Base-by-base conservation (phyloP, 2,888 invertebrate species). In the Cancer borealis region DNA sequence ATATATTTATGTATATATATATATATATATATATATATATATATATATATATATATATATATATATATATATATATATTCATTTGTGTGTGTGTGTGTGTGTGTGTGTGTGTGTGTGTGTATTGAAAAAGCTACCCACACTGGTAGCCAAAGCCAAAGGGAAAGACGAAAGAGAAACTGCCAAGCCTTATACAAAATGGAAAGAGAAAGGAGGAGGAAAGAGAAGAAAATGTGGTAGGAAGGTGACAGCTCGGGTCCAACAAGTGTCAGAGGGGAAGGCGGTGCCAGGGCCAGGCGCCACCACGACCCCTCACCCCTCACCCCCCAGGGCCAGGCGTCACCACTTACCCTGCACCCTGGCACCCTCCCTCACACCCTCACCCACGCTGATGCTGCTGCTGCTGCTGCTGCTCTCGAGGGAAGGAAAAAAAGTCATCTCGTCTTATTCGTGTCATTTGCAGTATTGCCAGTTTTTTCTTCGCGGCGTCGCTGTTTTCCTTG, bases 201-300 rank as follows among this genome's bases (percentile, higher is more conserved):
- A 79, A 79, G 79, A 79, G 79, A n/a, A 66, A 66, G 66, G 12
- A 79, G 79, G 5, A 79, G 30, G 79, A 79, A 79, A 30, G 12
- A 79, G 79, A 79, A 79, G 79, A 79, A 79, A 79, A 79, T 79
- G 79, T 79, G 79, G 79, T 79, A 79, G 79, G 79, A 79, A 79
- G 79, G 79, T 79, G 79, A 79, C 79, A 79, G 79, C 79, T 79
- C 30, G 79, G 73, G 30, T 30, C 79, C 79, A 79, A 79, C 79
- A 79, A 79, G 79, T 79, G 79, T 79, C 79, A 79, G 79, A 79
- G 79, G 79, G 79, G 79, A 79, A 79, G 79, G 30, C 79, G 30
- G 30, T 79, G 79, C 79, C 79, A 79, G 12, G 79, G 79, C 79
- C 79, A 79, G 79, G 30, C 79, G 79, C 26, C 79, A 79, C 79